Evolutionary conservation across 2,113 vertebrate genomes (phyloP).

Genomic region (Muntiacus muntjak): DNA sequence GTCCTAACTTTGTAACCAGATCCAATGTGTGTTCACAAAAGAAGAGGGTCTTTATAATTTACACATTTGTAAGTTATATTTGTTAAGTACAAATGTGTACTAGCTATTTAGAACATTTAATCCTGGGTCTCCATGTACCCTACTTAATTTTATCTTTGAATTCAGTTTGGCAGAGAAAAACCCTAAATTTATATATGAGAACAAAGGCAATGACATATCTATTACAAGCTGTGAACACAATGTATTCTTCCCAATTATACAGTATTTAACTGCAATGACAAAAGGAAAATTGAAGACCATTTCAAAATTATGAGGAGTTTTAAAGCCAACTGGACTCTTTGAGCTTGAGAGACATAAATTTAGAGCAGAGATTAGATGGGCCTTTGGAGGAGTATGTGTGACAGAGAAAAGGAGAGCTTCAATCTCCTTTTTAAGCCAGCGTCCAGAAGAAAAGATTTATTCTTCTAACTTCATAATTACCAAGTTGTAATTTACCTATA

Average conservation of each 20-base stretch:
- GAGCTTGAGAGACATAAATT: constrained; percentile 59
- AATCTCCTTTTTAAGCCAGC: not conserved
- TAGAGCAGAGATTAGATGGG: constrained; percentile 19
- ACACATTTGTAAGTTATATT: not conserved
- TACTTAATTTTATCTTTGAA: constrained; percentile 30
- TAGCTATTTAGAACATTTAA: not conserved
- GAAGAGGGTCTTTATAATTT: not conserved
- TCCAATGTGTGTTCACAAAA: not conserved
- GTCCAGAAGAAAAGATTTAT: constrained; percentile 13
- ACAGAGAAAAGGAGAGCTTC: not conserved
- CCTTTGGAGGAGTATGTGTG: not conserved
- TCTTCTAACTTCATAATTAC: constrained; percentile 49
- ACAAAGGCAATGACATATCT: constrained; percentile 1
- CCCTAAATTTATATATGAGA: constrained; percentile 37
- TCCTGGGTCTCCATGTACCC: not conserved
- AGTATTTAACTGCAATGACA: constrained; percentile 27
- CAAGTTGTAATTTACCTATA: constrained; percentile 21
- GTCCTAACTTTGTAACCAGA: not conserved
- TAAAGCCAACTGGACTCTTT: constrained; percentile 65
- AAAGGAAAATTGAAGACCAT: constrained; percentile 57
- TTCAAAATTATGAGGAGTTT: constrained; percentile 58
- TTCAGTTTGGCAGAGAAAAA: constrained; percentile 11
- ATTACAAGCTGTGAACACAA: constrained; percentile 41
- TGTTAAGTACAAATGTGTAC: not conserved
- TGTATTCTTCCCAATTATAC: not conserved